Conservation (phyloP, 2,888 invertebrate genomes). For the Metopia argyrocephala region DNA sequence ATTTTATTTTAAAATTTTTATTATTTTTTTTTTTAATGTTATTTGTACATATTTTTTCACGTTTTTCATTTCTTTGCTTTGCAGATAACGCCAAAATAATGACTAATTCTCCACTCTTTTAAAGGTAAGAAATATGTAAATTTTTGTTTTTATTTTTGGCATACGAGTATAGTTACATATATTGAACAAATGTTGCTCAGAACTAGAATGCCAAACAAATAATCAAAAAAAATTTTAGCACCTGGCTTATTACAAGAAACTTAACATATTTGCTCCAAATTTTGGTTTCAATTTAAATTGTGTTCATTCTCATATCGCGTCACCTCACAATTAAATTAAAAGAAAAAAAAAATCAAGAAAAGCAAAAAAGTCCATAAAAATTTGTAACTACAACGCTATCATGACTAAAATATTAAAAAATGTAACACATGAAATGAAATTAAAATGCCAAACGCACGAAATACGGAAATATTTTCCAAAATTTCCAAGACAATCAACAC, state of each 20-base stretch:
- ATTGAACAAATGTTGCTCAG: slow-evolving; percentile 9
- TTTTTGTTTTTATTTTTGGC: background rate
- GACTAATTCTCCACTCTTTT: slow-evolving; percentile 11
- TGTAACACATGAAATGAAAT: slow-evolving; percentile 9
- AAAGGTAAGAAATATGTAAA: slow-evolving; percentile 45
- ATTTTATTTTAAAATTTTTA: no score
- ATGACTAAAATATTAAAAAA: slow-evolving; percentile 39
- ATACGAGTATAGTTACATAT: no score
- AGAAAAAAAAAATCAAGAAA: background rate
- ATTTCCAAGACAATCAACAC: slow-evolving; percentile 4
- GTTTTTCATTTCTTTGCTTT: slow-evolving; percentile 22
- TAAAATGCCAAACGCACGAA: slow-evolving; percentile 4
- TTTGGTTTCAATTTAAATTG: background rate
- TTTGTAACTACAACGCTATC: slow-evolving; percentile 19
- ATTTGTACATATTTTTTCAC: background rate
- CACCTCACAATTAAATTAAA: slow-evolving; percentile 26
- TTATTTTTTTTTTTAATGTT: background rate
- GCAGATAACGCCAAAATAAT: slow-evolving; percentile 46
- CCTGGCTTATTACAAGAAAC: slow-evolving; percentile 43
- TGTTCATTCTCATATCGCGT: background rate
- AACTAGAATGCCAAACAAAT: background rate
- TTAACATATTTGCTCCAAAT: background rate
- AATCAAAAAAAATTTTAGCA: slow-evolving; percentile 29
- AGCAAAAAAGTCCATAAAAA: slow-evolving; percentile 30
- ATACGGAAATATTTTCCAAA: slow-evolving; percentile 40